phyloP scores from a whole-genome alignment of 2,797 vertebrate species.

The Moxostoma hubbsi region DNA sequence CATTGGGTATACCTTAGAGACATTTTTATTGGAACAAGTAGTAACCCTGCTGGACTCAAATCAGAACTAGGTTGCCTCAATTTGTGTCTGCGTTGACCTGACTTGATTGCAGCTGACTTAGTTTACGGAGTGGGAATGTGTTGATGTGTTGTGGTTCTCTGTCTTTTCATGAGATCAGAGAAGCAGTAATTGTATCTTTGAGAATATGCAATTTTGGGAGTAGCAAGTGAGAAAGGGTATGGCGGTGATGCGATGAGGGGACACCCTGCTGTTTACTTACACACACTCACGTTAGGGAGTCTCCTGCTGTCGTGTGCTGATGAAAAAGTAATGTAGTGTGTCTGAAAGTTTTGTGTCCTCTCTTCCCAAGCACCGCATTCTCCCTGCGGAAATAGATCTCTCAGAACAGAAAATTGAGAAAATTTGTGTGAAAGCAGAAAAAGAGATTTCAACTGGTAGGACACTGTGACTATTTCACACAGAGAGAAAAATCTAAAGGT shows the following conservation, averaged over 20 bases:
- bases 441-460: slow-evolving; percentile 38
- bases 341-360: slow-evolving; percentile 70
- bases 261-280: slow-evolving; percentile 46
- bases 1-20: not conserved
- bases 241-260: slow-evolving; percentile 59
- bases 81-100: not conserved
- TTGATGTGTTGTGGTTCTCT: slow-evolving; percentile 22
- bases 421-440: slow-evolving; percentile 30
- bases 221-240: slow-evolving; percentile 73
- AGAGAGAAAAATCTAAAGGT: not conserved
- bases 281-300: slow-evolving; percentile 53
- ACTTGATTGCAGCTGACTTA: slow-evolving; percentile 4
- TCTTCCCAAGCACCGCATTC: slow-evolving; percentile 51
- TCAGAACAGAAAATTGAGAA: slow-evolving; percentile 51
- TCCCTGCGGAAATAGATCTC: slow-evolving; percentile 57
- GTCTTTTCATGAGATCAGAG: slow-evolving; percentile 37
- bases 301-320: slow-evolving; percentile 73
- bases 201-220: slow-evolving; percentile 72
- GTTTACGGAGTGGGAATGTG: slow-evolving; percentile 30
- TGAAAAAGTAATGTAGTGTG: slow-evolving; percentile 84
- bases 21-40: not conserved
- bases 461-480: slow-evolving; percentile 31
- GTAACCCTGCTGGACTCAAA: not conserved
- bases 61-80: not conserved
- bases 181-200: slow-evolving; percentile 57